phyloP scores from a whole-genome alignment of 2,797 vertebrate species.

The Chromis chromis region DNA sequence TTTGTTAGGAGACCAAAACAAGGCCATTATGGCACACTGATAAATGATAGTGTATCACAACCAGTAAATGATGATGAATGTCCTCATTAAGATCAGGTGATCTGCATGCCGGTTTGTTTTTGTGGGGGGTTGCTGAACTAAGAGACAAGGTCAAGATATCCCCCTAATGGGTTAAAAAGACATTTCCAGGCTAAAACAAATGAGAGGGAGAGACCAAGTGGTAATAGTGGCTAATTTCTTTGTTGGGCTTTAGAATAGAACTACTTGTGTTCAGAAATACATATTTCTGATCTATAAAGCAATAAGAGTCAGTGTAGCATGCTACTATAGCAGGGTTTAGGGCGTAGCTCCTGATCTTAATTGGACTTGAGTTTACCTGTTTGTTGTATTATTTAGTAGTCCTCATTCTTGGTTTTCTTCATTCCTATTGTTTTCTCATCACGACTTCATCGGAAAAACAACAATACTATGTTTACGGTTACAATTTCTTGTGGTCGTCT shows the following conservation, averaged over 20 bases:
- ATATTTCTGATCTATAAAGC: not conserved
- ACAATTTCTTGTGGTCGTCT: no score
- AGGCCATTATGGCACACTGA: constrained; percentile 44
- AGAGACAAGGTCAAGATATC: constrained; percentile 56
- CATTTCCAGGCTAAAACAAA: constrained; percentile 68
- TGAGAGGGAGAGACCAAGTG: constrained; percentile 33
- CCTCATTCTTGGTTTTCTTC: no score
- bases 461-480: no score
- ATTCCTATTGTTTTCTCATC: no score
- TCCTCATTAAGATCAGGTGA: constrained; percentile 56
- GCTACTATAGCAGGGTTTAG: not conserved
- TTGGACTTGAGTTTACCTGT: not conserved
- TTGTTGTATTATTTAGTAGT: no score
- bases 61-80: constrained; percentile 61
- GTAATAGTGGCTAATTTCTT: constrained; percentile 3
- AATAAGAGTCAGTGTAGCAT: not conserved
- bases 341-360: not conserved
- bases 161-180: constrained; percentile 68
- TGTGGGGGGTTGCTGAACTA: constrained; percentile 52
- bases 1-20: constrained; percentile 36
- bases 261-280: not conserved
- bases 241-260: constrained; percentile 1
- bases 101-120: constrained; percentile 67
- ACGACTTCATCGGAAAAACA: no score
- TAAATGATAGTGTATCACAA: constrained; percentile 48